Percentiles rank a stretch among this genome's conserved stretches.
phyloP scores from a whole-genome alignment of 2,113 vertebrate species.

The Pollimyrus isidori region DNA sequence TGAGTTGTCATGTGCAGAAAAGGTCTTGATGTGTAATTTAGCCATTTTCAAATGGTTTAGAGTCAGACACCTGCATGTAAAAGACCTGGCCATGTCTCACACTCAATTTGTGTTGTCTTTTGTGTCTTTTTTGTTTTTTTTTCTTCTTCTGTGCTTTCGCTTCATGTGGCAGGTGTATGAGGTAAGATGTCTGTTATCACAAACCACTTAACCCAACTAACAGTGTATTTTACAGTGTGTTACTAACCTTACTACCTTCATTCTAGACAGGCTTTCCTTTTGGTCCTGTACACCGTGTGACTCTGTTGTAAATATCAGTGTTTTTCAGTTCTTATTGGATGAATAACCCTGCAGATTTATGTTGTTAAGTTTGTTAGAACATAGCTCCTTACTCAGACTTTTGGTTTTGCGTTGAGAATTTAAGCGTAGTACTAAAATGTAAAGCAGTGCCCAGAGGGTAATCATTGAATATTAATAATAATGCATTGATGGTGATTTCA shows the following conservation, averaged over 20 bases:
- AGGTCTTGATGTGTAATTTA: background rate
- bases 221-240: constrained; percentile 36
- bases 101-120: constrained; percentile 38
- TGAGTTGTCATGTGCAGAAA: background rate
- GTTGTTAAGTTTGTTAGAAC: background rate
- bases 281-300: constrained; percentile 1
- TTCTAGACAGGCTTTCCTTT: background rate
- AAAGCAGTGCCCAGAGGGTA: background rate
- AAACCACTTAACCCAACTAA: constrained; percentile 59
- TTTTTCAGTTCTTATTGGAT: background rate
- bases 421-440: background rate
- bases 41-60: background rate
- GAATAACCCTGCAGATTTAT: background rate
- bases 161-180: constrained; percentile 90
- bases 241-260: constrained; percentile 42
- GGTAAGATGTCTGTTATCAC: constrained; percentile 77
- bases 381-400: background rate
- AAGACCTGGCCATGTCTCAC: background rate
- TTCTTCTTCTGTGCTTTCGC: constrained; percentile 68
- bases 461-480: background rate
- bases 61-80: background rate
- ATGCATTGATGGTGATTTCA: background rate
- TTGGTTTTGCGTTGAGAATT: background rate
- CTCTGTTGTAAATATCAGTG: background rate
- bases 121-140: constrained; percentile 58